Base-by-base conservation (phyloP, 2,113 vertebrate genomes). In the Ptychochromis oligacanthus region DNA sequence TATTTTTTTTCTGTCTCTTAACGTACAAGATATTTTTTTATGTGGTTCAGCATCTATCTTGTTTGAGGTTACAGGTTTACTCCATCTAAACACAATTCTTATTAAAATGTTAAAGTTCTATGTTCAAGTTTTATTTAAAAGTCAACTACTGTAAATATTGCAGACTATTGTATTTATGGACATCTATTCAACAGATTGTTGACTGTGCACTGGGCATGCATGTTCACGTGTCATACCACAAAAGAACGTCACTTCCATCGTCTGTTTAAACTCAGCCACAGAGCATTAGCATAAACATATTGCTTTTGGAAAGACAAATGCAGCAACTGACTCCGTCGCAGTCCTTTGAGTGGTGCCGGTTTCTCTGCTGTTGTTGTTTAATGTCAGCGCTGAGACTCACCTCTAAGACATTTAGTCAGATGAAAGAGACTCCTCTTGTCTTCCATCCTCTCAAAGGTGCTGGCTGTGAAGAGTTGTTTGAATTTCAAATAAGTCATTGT, bases 401-500 rank as follows among this genome's bases (percentile, higher is more conserved):
- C 81, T 86, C 58, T 12, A 80, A 92, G 89, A 88, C 58, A 43
- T 86, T 92, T 87, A 86, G 89, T 81, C 74, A 7, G 82, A 91
- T 88, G 88, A 91, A 87, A 93, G 80, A 82, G 79, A 67, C 83
- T 91, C 77, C 87, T 88, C 87, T 89, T 86, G 88, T 89, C 84
- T 86, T 76, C 55, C 31, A n/a, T 83, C 87, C 85, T 90, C 91
- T 93, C 85, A 18, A 75, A 92, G 87, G 91, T 83, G 75, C 86
- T 72, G 87, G 65, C 49, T 79, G 80, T 64, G 83, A 85, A 88
- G 91, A 84, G 86, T 91, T 91, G 90, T 91, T 90, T 91, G 90
- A 95, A 95, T 94, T 93, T 93, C 85, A 93, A 92, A 93, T 93
- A 86, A 95, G 89, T 88, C 88, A 87, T 90, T 92, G 90, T 92